phyloP scores from a whole-genome alignment of 2,888 invertebrate species.

The Cybosia mesomella region DNA sequence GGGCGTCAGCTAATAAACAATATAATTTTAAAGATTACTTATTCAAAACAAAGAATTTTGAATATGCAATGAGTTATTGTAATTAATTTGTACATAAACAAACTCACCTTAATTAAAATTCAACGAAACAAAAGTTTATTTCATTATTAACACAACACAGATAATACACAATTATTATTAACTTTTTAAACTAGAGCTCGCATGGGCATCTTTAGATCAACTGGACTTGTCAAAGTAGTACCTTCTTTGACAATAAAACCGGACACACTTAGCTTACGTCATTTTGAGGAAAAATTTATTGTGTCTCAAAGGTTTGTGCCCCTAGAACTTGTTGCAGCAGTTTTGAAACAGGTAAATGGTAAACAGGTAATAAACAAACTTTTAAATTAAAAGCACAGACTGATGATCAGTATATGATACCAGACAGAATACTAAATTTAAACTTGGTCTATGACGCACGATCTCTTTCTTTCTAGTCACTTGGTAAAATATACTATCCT shows the following conservation, averaged over 20 bases:
- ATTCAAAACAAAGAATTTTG: no score
- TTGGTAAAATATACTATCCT: no score
- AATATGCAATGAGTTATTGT: background rate
- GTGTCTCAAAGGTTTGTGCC: background rate
- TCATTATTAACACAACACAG: slow-evolving; percentile 1
- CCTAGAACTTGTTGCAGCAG: background rate
- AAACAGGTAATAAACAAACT: no score
- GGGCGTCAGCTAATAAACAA: no score
- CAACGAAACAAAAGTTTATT: background rate
- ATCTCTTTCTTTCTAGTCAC: no score
- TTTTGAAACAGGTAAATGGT: background rate
- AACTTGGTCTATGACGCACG: no score
- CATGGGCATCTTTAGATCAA: background rate
- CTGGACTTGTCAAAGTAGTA: background rate
- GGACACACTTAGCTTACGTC: slow-evolving; percentile 4
- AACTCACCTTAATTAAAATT: background rate
- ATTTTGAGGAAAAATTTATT: slow-evolving; percentile 3
- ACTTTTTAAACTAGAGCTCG: background rate
- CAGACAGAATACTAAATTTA: no score
- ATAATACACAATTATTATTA: background rate
- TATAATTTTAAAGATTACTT: no score
- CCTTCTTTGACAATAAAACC: background rate
- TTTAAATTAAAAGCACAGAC: no score
- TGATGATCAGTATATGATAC: no score
- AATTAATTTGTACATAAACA: no score